phyloP scores from a whole-genome alignment of 2,797 vertebrate genomes.

The Morelia viridis region DNA sequence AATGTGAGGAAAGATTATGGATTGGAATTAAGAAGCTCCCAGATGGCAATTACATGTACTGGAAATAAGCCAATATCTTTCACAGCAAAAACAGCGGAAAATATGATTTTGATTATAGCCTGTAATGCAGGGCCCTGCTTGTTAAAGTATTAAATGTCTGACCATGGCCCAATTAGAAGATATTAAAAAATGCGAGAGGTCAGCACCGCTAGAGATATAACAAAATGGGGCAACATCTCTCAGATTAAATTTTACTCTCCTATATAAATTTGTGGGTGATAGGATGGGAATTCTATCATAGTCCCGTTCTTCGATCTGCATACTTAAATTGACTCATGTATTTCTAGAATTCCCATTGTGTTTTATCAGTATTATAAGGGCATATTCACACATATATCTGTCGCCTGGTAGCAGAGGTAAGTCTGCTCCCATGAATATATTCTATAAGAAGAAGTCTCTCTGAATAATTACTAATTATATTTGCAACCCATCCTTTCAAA shows the following conservation, averaged over 20 bases:
- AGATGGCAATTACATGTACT: rapidly evolving
- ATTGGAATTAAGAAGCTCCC: background rate
- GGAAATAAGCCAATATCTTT: background rate
- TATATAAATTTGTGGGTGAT: background rate
- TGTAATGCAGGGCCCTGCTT: background rate
- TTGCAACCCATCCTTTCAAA: background rate
- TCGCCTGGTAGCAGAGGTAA: background rate
- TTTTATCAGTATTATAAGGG: background rate
- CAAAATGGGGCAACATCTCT: background rate
- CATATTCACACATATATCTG: background rate
- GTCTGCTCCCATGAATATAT: background rate
- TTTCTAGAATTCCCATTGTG: background rate
- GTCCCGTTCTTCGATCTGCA: background rate
- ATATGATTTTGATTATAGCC: rapidly evolving
- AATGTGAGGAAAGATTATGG: background rate
- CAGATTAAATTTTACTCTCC: background rate
- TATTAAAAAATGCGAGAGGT: too few species aligned
- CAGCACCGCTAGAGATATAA: background rate
- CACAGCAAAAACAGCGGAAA: rapidly evolving
- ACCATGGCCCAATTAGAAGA: background rate
- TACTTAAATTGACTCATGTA: background rate
- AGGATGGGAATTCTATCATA: background rate
- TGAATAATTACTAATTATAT: background rate
- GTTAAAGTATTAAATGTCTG: background rate
- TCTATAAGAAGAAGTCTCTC: background rate